These are phyloP conservation scores for Coelopa frigida DNA, from an alignment of 1,140 invertebrate genomes.

Conservation along the genomic window DNA sequence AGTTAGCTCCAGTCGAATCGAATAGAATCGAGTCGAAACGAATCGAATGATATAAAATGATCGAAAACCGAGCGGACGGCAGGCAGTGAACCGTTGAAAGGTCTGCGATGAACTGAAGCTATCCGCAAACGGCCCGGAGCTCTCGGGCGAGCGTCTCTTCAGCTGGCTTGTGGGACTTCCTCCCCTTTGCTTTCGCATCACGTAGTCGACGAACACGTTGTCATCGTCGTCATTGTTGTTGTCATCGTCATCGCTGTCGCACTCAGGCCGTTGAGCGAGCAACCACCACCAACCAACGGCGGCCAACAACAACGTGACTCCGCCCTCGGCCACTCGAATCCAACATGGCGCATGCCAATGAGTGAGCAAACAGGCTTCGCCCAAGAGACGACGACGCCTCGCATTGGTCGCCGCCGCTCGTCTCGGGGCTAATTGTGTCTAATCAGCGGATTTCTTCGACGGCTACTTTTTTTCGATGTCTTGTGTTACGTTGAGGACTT, in stretches of 20 bases:
- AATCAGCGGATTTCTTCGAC: conserved; percentile 4
- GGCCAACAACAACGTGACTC: too few relatives aligned
- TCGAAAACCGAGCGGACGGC: conserved; percentile 1
- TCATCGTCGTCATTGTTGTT: background rate
- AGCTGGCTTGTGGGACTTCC: too few relatives aligned
- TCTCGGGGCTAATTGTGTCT: conserved; percentile 7
- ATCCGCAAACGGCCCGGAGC: conserved; percentile 2
- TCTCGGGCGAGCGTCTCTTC: too few relatives aligned
- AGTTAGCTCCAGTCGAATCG: too few relatives aligned
- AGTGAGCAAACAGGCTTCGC: conserved; percentile 15
- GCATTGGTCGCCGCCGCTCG: conserved; percentile 23
- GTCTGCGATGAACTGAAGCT: conserved; percentile 31
- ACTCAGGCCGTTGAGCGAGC: too few relatives aligned
- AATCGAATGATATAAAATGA: too few relatives aligned
- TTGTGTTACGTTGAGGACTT: conserved; percentile 1
- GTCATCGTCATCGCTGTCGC: too few relatives aligned
- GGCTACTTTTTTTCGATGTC: background rate
- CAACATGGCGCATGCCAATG: conserved; percentile 39
- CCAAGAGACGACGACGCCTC: background rate
- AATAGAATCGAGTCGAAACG: too few relatives aligned
- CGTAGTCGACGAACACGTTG: conserved; percentile 13
- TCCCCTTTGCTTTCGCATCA: too few relatives aligned
- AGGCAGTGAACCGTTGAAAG: conserved; percentile 43
- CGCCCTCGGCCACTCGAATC: conserved; percentile 20
- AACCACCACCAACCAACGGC: too few relatives aligned